Evolutionary conservation across 92 coral and sea anemone species (phyloP), one percentile per base, ranked within the genome.

Genomic region (Actinostola sp.): DNA sequence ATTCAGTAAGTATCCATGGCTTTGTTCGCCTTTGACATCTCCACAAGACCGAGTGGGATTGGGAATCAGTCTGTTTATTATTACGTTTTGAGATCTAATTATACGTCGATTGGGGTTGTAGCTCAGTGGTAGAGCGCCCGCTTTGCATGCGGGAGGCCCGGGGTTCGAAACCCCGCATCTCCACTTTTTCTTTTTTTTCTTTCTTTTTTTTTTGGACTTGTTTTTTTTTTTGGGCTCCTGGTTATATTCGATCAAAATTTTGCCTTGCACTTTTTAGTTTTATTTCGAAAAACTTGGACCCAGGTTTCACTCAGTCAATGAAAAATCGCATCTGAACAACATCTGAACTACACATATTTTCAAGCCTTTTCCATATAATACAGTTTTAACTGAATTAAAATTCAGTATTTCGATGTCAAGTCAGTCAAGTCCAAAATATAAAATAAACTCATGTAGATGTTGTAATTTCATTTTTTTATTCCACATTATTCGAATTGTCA

Each of bases 81-180:
- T n/a, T n/a, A n/a, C n/a, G n/a, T 54, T 54, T 26, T 24, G 0
- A 36, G 42, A 36, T 4, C 34, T 13, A 12, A 0, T 24, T 54
- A 16, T 0, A 54, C 12, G 20, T 9, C 25, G 2, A 35, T 27
- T 13, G 96, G 96, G 96, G 92, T 53, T 87, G 93, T 84, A 84
- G 92, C 97, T 91, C 93, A 90, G 96, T 90, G 96, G 92, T 90
- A 84, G 93, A 85, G 94, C 94, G 90, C 72, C 88, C 90, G 94
- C 94, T 89, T 89, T 87, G 90, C 90, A 84, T 87, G 97, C 88
- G 88, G 83, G 73, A 86, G 88, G 92, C 73, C 92, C 87, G 84
- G 92, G 88, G 88, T 86, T 86, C 87, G 92, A 82, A 38, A 66
- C 81, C 84, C 88, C 77, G 84, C 76, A 82, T 36, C 81, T 86